Evolutionary conservation across 2,888 invertebrate genomes (phyloP), one percentile per base, ranked within the genome.

Genomic region (Pollenia labialis): DNA sequence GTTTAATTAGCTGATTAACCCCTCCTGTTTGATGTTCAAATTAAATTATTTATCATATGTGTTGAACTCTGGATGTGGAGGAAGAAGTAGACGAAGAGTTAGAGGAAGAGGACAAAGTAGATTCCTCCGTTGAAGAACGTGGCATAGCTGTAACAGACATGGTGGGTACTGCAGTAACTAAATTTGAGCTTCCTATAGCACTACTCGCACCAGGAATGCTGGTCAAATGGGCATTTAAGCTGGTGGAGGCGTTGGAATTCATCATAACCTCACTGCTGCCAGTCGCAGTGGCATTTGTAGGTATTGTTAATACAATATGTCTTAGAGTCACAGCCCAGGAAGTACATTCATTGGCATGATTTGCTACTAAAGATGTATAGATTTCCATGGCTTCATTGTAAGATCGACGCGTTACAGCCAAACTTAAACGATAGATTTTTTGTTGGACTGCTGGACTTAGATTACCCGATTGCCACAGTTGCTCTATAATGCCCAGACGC

Each of bases 381-480:
- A 89, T 89, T 88, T 90, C 90, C 87, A 90, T 91, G 74, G 91
- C 91, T 52, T 91, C 90, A 85, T 89, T 89, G 74, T 90, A 88
- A 16, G 76, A 74, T 8, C 52, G 81, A 9, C 68, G 75, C 66
- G 72, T 52, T 18, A 72, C 85, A 88, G 91, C 90, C 87, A 89
- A 88, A 48, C 90, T 90, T 74, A 91, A 89, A 76, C 89, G 89
- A 81, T 88, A 90, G 12, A 91, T 86, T 88, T 90, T 90, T 14
- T 89, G 89, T 74, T 91, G 90, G 14, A 90, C 88, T 42, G 88
- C 89, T 60, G 81, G 76, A 77, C 89, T 89, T 66, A 91, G 82
- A 44, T 89, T 90, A 16, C 89, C 90, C 52, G 90, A 89, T 60
- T 90, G 89, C 91, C 91, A 91, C 64, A 91, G 86, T 56, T 91